These are phyloP conservation scores for Ellobius talpinus DNA, from an alignment of 2,113 vertebrate genomes.

Conservation along the genomic window DNA sequence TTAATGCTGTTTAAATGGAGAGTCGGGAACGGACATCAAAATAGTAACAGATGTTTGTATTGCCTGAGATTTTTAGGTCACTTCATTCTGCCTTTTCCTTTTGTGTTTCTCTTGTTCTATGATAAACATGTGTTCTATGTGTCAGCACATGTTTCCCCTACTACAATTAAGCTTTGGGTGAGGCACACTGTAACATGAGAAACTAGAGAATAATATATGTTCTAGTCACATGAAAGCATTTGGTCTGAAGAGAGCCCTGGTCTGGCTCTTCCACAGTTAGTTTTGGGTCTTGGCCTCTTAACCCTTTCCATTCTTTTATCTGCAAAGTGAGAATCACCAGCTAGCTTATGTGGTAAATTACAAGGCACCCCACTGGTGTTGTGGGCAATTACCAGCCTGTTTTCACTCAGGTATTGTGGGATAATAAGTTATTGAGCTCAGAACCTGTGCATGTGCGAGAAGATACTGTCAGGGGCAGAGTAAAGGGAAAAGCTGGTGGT, in stretches of 20 bases:
- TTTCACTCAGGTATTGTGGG: background rate
- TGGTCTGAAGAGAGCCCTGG: background rate
- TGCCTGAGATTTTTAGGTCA: background rate
- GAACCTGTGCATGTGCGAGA: background rate
- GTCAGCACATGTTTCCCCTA: background rate
- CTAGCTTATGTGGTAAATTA: background rate
- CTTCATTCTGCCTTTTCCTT: background rate
- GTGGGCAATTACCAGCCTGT: background rate
- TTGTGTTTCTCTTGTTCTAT: constrained; percentile 25
- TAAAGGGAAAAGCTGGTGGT: background rate
- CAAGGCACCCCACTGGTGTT: background rate
- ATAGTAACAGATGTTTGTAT: background rate
- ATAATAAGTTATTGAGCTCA: background rate
- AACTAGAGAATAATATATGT: background rate
- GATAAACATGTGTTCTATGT: background rate
- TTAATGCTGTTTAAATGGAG: constrained; percentile 5
- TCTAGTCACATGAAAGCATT: background rate
- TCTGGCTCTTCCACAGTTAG: background rate
- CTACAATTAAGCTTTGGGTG: background rate
- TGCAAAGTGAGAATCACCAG: background rate
- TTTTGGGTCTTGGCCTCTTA: background rate
- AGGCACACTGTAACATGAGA: background rate
- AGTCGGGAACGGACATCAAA: background rate
- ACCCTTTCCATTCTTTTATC: background rate
- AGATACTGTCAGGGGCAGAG: background rate